Evolutionary conservation across 2,797 vertebrate species (phyloP).

Genomic region (Chaenodraco wilsoni): DNA sequence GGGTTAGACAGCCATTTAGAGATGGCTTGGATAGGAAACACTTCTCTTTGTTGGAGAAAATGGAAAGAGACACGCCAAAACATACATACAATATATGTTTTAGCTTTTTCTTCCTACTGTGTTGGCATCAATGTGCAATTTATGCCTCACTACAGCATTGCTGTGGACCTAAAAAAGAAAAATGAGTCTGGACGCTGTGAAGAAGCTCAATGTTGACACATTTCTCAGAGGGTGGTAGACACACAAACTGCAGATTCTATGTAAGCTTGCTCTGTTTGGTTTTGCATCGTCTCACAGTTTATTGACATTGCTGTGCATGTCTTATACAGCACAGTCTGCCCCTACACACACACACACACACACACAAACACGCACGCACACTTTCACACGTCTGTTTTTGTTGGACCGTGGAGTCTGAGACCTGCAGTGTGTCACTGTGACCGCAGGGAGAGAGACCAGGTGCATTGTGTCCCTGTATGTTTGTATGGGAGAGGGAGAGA

Average conservation of each 20-base stretch:
- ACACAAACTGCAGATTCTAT: conserved; percentile 47
- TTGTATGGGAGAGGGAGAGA: conserved; percentile 50
- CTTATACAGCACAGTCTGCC: conserved; percentile 51
- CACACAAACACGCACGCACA: conserved; percentile 35
- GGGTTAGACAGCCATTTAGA: not conserved
- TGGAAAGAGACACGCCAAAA: conserved; percentile 7
- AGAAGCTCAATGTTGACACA: conserved; percentile 34
- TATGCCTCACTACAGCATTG: not conserved
- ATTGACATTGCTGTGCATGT: conserved; percentile 73
- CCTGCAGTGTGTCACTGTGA: conserved; percentile 73
- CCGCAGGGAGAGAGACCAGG: conserved; percentile 63
- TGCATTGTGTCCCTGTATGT: conserved; percentile 67
- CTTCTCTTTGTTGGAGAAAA: conserved; percentile 5
- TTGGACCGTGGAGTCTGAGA: conserved; percentile 65
- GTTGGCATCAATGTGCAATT: conserved; percentile 10
- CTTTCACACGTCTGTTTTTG: conserved; percentile 71
- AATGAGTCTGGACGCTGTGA: not conserved
- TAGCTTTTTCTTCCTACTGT: conserved; percentile 31
- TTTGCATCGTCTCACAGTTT: conserved; percentile 72
- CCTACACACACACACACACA: conserved; percentile 26
- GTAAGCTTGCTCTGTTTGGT: conserved; percentile 70
- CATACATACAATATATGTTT: conserved; percentile 13
- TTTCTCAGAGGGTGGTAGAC: conserved; percentile 30
- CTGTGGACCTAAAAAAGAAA: not conserved
- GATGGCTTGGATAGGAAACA: not conserved